Evolutionary conservation across 2,888 invertebrate species (phyloP).

Genomic region (Andrena camellia): DNA sequence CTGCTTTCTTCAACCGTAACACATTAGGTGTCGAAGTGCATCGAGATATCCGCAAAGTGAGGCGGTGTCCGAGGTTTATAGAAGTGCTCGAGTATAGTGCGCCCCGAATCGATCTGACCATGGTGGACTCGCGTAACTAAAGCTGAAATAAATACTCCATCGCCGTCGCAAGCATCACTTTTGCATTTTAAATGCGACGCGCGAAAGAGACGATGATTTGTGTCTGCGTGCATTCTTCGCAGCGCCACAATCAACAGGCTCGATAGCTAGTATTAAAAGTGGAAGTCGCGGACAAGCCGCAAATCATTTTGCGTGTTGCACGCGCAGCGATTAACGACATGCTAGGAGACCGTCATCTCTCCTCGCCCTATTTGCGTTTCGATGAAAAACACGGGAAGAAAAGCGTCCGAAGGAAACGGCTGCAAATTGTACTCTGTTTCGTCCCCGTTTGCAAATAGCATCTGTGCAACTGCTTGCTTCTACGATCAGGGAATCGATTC

Average conservation of each 20-base stretch:
- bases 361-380: neutral
- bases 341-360: conserved; percentile 25
- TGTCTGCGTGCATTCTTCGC: conserved; percentile 38
- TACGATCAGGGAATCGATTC: neutral
- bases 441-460: neutral
- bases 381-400: neutral
- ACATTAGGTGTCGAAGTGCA: too few relatives aligned
- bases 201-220: conserved; percentile 55
- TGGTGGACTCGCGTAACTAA: neutral
- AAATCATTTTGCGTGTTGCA: conserved; percentile 68
- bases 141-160: conserved; percentile 24
- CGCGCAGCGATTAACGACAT: conserved; percentile 64
- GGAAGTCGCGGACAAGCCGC: conserved; percentile 42
- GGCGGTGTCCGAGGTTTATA: neutral
- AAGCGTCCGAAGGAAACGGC: neutral
- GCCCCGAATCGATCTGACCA: conserved; percentile 17
- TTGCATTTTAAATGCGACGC: conserved; percentile 43
- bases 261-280: conserved; percentile 45
- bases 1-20: too few relatives aligned
- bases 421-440: neutral
- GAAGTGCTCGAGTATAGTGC: neutral
- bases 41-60: neutral
- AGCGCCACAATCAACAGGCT: conserved; percentile 41
- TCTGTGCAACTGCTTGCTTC: neutral
- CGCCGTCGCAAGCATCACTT: conserved; percentile 8